Evolutionary conservation across 2,113 vertebrate genomes (phyloP).

Genomic region (Microcebus griseorufus): DNA sequence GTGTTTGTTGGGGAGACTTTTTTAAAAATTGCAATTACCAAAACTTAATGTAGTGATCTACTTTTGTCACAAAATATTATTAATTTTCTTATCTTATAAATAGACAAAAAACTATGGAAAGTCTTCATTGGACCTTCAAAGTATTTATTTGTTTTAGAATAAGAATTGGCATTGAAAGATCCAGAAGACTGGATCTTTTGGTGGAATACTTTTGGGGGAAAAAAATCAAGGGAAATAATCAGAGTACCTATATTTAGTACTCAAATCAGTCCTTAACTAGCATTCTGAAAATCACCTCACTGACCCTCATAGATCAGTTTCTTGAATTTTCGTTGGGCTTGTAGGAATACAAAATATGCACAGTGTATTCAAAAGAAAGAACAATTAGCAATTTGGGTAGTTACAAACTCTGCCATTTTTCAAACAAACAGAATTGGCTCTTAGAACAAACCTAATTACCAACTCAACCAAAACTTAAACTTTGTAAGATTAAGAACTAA

Average conservation of each 20-base stretch:
- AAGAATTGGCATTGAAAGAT: constrained; percentile 22
- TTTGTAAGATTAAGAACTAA: background rate
- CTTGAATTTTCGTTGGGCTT: background rate
- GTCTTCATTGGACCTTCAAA: background rate
- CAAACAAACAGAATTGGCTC: background rate
- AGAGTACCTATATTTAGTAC: background rate
- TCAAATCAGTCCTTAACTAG: background rate
- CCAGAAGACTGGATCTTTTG: background rate
- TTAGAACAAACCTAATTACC: constrained; percentile 18
- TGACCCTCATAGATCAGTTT: background rate
- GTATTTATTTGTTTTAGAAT: constrained; percentile 34
- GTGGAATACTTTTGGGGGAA: background rate
- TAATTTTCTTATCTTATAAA: constrained; percentile 1
- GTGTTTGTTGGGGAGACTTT: background rate
- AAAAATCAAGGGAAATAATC: background rate
- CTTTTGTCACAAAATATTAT: constrained; percentile 15
- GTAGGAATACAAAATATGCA: background rate
- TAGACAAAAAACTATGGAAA: background rate
- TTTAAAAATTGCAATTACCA: constrained; percentile 6
- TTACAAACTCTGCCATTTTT: background rate
- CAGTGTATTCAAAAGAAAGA: constrained; percentile 29
- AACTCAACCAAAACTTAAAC: constrained; percentile 27
- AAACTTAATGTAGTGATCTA: constrained; percentile 22
- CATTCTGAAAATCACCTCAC: background rate
- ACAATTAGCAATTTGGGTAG: background rate